Percentiles rank a stretch among this genome's conserved stretches.
These are phyloP conservation scores for Cercocebus atys DNA, from an alignment of 2,113 vertebrate species.

Conservation along the genomic window DNA sequence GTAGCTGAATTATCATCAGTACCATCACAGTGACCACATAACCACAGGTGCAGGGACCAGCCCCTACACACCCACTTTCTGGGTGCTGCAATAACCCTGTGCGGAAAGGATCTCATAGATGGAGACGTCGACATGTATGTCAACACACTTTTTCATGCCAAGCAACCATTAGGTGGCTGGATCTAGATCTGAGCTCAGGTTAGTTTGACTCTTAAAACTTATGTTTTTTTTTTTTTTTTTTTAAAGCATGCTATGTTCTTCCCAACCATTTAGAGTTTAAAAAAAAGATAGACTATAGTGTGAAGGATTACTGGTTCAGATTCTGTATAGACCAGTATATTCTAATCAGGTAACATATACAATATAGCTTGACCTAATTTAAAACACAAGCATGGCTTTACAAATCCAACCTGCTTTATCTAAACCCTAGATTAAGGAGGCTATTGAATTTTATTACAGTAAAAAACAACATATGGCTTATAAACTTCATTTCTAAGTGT, in stretches of 20 bases:
- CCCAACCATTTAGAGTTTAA: not conserved
- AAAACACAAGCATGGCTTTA: slow-evolving; percentile 6
- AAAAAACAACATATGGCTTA: not conserved
- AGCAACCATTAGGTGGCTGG: not conserved
- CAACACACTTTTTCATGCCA: not conserved
- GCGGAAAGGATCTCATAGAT: not conserved
- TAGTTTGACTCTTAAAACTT: not conserved
- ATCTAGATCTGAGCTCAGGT: not conserved
- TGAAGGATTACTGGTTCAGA: not conserved
- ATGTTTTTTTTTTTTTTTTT: not conserved
- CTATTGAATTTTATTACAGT: not conserved
- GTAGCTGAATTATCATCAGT: not conserved
- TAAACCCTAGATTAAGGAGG: slow-evolving; percentile 14
- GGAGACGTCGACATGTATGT: not conserved
- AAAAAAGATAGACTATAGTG: not conserved
- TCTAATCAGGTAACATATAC: not conserved
- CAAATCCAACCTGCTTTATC: not conserved
- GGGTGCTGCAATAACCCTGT: not conserved
- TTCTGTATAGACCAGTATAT: not conserved
- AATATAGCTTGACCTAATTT: not conserved
- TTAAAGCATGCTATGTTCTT: not conserved
- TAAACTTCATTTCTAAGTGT: not conserved
- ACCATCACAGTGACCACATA: not conserved
- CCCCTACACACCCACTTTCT: not conserved
- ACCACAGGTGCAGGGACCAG: not conserved